A percentile compares a stretch with the other conserved stretches of the same genome.
Evolutionary conservation across 2,113 vertebrate species (phyloP).

Genomic region (Salminus brasiliensis): DNA sequence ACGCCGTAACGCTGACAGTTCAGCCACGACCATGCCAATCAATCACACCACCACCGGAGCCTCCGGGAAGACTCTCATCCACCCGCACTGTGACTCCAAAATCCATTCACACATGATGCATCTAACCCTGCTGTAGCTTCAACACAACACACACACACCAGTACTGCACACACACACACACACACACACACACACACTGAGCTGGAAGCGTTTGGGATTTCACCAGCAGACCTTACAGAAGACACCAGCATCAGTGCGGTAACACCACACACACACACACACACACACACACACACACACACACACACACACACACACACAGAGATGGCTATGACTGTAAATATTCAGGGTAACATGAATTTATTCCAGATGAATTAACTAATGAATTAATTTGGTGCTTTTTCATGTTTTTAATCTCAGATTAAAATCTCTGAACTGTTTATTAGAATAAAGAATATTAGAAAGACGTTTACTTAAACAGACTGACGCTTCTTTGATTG

Average conservation of each 20-base stretch:
- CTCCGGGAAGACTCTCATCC: background rate
- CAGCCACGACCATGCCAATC: background rate
- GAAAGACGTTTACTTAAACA: conserved; percentile 3
- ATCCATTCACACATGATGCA: background rate
- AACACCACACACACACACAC: background rate
- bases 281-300: conserved; percentile 19
- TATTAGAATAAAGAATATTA: conserved; percentile 46
- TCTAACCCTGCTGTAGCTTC: background rate
- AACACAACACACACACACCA: background rate
- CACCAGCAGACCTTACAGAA: background rate
- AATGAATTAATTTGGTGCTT: conserved; percentile 44
- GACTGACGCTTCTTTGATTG: background rate
- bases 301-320: conserved; percentile 1
- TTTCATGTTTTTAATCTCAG: conserved; percentile 42
- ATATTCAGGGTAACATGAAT: conserved; percentile 26
- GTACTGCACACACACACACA: background rate
- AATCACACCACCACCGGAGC: background rate
- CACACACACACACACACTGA: background rate
- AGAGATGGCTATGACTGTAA: conserved; percentile 17
- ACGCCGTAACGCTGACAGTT: conserved; percentile 36
- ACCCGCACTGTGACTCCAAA: background rate
- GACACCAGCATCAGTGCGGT: background rate
- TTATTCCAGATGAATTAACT: background rate
- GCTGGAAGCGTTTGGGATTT: background rate
- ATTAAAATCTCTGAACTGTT: conserved; percentile 51